Evolutionary conservation across 1,140 invertebrate species (phyloP).

Genomic region (Zaprionus inermis): DNA sequence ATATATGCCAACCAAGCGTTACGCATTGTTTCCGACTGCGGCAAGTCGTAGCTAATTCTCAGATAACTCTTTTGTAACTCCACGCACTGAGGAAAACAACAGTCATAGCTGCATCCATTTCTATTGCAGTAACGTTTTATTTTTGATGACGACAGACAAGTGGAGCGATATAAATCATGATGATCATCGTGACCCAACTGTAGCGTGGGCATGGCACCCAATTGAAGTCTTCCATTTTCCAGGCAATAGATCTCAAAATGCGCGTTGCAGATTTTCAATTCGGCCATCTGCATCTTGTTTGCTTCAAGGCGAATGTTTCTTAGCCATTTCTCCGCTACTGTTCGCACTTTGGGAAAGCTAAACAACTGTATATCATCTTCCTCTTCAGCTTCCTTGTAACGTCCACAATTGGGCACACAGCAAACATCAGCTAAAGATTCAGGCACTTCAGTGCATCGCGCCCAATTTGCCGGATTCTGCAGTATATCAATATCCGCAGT

Average conservation of each 20-base stretch:
- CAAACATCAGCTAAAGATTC: constrained; percentile 20
- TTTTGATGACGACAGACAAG: neutral
- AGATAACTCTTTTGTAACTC: constrained; percentile 47
- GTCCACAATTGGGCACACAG: constrained; percentile 58
- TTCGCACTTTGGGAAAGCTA: constrained; percentile 47
- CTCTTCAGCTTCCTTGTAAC: constrained; percentile 23
- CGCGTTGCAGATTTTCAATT: constrained; percentile 46
- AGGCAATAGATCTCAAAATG: constrained; percentile 58
- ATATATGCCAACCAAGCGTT: constrained; percentile 45
- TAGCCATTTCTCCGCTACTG: constrained; percentile 58
- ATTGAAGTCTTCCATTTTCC: constrained; percentile 24
- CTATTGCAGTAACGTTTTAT: constrained; percentile 14
- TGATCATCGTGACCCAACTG: constrained; percentile 55
- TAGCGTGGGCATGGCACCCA: constrained; percentile 61
- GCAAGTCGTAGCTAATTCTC: constrained; percentile 35
- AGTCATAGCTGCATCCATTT: constrained; percentile 8
- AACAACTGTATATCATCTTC: constrained; percentile 29
- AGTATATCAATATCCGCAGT: constrained; percentile 27
- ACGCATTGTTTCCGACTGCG: constrained; percentile 29
- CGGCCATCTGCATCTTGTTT: constrained; percentile 17
- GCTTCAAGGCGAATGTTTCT: constrained; percentile 54
- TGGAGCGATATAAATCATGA: constrained; percentile 31
- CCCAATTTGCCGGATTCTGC: constrained; percentile 43
- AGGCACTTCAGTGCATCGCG: constrained; percentile 1
- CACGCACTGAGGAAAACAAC: constrained; percentile 59